These are phyloP conservation scores for Aramus guarauna DNA, from an alignment of 2,113 vertebrate genomes.

Conservation along the genomic window DNA sequence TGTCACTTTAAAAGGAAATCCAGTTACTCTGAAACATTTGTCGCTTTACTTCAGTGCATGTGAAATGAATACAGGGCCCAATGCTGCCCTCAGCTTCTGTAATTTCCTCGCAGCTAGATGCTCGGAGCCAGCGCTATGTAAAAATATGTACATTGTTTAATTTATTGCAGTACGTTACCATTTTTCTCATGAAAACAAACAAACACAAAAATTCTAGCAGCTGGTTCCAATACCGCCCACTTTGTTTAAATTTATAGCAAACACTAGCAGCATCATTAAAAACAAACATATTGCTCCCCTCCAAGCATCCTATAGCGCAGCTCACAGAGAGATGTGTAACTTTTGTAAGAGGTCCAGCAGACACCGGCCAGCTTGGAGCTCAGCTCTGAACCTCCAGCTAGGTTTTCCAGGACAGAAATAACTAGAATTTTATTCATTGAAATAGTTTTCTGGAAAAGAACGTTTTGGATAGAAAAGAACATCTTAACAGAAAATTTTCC, in stretches of 20 bases:
- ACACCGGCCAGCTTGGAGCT: not conserved
- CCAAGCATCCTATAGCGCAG: slow-evolving; percentile 40
- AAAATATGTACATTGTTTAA: slow-evolving; percentile 50
- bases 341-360: slow-evolving; percentile 37
- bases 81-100: slow-evolving; percentile 26
- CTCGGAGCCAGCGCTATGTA: not conserved
- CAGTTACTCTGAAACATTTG: slow-evolving; percentile 48
- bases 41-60: slow-evolving; percentile 33
- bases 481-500: slow-evolving; percentile 40
- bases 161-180: slow-evolving; percentile 37
- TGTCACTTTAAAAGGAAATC: slow-evolving; percentile 58
- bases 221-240: slow-evolving; percentile 52
- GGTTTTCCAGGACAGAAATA: slow-evolving; percentile 46
- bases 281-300: slow-evolving; percentile 46
- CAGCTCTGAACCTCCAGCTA: not conserved
- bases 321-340: slow-evolving; percentile 13
- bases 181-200: slow-evolving; percentile 64
- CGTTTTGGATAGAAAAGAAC: not conserved
- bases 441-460: slow-evolving; percentile 11
- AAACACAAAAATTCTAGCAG: slow-evolving; percentile 28
- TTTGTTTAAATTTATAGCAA: slow-evolving; percentile 63
- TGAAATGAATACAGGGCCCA: slow-evolving; percentile 24
- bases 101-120: slow-evolving; percentile 14
- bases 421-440: slow-evolving; percentile 13
- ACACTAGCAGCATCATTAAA: slow-evolving; percentile 64